Base-by-base conservation (phyloP, 2,113 vertebrate species). In the Lucifuga dentata region DNA sequence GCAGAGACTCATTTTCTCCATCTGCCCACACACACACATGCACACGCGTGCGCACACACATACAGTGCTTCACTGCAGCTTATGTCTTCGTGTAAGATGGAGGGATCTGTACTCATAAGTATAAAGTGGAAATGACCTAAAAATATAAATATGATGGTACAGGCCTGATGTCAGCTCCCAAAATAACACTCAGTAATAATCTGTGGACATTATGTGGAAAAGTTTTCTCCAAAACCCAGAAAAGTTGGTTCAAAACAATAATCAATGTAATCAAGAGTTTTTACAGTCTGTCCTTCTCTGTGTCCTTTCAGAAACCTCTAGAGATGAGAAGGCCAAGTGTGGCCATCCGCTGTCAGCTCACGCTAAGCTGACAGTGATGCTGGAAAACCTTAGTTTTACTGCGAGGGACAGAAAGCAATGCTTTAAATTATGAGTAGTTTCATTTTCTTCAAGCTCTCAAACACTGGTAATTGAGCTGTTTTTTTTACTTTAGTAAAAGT, bases 251-350 rank as follows among this genome's bases (percentile, higher is more conserved):
- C 35, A 16, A 33, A 8, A 20, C 24, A 53, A 11, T 5, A 51
- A 57, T 36, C 39, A 44, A 38, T 19, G 13, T 48, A 41, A 39
- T 45, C 13, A 0, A 33, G 15, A 32, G 21, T 68, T 52, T 56
- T 41, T 32, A 41, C 40, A 19, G 13, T 69, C 56, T 56, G 39
- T 6, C 39, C 41, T 67, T 78, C 12, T 41, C 49, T 10, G 3
- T 38, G 58, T 79, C 62, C 59, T 69, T 19, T 41, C 24, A 10
- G 23, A 17, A 17, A 50, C 32, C 35, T 40, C 41, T 40, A 49
- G 55, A 50, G 21, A 55, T 10, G 2, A 49, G 23, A 11, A 11
- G n/a, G n/a, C 16, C 33, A 26, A 33, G 16, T 2, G 6, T 19
- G 11, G 5, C n/a, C n/a, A 1, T 10, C 36, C 20, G 19, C 41